Base-by-base conservation (phyloP, 2,113 vertebrate genomes). In the Cyanoramphus novaezelandiae region DNA sequence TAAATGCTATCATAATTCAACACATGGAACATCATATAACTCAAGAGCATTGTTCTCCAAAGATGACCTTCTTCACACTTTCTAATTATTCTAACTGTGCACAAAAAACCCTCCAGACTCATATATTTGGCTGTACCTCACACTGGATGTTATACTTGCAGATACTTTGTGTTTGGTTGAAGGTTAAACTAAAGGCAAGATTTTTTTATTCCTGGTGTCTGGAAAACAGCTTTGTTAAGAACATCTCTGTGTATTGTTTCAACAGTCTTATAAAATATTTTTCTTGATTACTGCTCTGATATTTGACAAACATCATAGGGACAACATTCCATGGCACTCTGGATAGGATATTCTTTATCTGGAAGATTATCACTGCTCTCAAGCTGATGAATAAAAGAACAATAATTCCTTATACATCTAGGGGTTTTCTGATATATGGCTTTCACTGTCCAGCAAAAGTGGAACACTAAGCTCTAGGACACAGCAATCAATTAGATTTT, bases 401-500 rank as follows among this genome's bases (percentile, higher is more conserved):
- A 86, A 49, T 82, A 81, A 91, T 76, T 80, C 41, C 43, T 71
- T 85, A 47, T 20, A 86, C 0, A 1, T 81, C 28, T 31, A 57
- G 39, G 2, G 1, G 75, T 55, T 67, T 90, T 53, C 50, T 89
- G 44, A 92, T 92, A 77, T 70, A 94, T 59, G 25, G 18, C 39
- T 90, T 92, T 80, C 84, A 93, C 67, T 92, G 88, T 71, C 78
- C 91, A 95, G 15, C 37, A 69, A 71, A 92, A 76, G 27, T 55
- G 39, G 88, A 86, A 96, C 72, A 82, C 93, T 86, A 90, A 95
- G n/a, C 86, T 90, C 70, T 64, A 71, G 41, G 84, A 95, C 89
- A 88, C 10, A 77, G 41, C 67, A 96, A 92, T 95, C 71, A 84
- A 86, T 94, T 92, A 65, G 37, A 86, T 77, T 94, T 91, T 93